Evolutionary conservation across 23 tunicate genomes (phyloP), one percentile per base, ranked within the genome.

Genomic region (Pegea sp.): DNA sequence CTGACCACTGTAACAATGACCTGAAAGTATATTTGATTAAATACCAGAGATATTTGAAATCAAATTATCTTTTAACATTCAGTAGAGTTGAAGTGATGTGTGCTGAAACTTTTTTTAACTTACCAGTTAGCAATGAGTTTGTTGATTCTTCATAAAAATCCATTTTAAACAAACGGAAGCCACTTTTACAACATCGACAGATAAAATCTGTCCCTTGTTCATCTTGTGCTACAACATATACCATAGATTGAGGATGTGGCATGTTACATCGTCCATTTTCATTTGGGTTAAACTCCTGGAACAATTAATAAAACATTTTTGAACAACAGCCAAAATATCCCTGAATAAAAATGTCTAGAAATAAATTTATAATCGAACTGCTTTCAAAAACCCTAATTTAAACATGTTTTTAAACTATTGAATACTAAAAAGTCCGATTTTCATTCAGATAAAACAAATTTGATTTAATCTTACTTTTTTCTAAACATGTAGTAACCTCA

Each of bases 161-260:
- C 99, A 91, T 91, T 59, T 91, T 79, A n/a, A 69, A 65, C 43
- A 91, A 57, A 42, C 92, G 48, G 66, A 91, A 91, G n/a, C 68
- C 78, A 34, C 78, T 68, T 49, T 65, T 68, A 74, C 99, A 91
- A 53, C 99, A 91, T 3, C 69, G 66, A 42, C 99, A 91, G 30
- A 79, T 66, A 56, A 91, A 91, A 34, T 91, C 75, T 5, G 99
- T 66, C 33, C 99, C 99, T n/a, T 64, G 59, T 13, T 55, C 57
- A 55, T 91, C 99, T 59, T 81, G 86, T 0, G 56, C 52, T 7
- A 91, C 26, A 56, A 59, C 64, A 30, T 27, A 31, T 5, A 90
- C 98, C 98, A 90, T 90, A 25, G 68, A 30, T 49, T 90, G 81
- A n/a, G 98, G 98, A 55, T 90, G 98, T 1, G 98, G 92, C 24